These are phyloP conservation scores for Sterna hirundo DNA, from an alignment of 2,113 vertebrate genomes.

Conservation along the genomic window DNA sequence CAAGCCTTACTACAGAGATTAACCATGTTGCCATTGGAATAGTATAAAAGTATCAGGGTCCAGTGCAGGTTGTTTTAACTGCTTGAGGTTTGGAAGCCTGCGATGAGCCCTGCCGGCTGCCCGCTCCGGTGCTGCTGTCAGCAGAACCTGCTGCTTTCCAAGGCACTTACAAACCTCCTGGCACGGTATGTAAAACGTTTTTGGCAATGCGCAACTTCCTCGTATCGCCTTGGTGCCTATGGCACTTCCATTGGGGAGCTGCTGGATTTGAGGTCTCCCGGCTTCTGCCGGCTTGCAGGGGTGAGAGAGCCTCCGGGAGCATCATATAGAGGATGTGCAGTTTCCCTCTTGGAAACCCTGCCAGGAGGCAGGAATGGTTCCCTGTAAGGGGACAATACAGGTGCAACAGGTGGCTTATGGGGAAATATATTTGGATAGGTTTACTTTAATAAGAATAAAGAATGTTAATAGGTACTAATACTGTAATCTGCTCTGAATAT, in stretches of 20 bases:
- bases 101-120: fast-evolving
- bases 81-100: background rate
- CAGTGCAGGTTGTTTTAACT: background rate
- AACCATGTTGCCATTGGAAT: fast-evolving
- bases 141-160: background rate
- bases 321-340: background rate
- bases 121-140: fast-evolving
- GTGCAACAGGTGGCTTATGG: background rate
- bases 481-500: background rate
- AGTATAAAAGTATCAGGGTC: fast-evolving
- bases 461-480: background rate
- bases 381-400: fast-evolving
- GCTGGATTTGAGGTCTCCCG: background rate
- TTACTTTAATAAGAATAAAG: background rate
- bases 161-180: fast-evolving
- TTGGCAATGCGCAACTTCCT: background rate
- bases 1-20: fast-evolving
- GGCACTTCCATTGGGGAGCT: background rate
- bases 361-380: background rate
- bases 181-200: background rate
- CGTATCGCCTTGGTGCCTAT: background rate
- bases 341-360: background rate
- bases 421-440: background rate
- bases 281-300: background rate
- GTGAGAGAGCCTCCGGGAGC: background rate